Percentiles rank a stretch among this genome's conserved stretches.
These are phyloP conservation scores for Philonicus albiceps DNA, from an alignment of 2,888 invertebrate genomes.

Conservation along the genomic window DNA sequence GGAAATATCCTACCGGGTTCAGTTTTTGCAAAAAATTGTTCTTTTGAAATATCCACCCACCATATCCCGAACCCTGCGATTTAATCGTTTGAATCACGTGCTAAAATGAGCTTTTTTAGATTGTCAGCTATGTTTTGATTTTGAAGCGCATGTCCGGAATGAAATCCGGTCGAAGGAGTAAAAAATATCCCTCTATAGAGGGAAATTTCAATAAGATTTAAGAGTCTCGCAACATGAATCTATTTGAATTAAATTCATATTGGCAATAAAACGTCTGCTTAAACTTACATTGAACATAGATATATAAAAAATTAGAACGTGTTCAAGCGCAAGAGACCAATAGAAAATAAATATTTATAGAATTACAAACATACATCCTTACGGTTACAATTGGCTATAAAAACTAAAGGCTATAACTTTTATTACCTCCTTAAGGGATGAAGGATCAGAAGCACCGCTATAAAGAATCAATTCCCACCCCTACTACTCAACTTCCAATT, in stretches of 20 bases:
- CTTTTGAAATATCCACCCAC: neutral
- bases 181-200: neutral
- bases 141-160: neutral
- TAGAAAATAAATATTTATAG: neutral
- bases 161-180: neutral
- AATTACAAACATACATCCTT: neutral
- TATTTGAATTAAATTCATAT: neutral
- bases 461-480: neutral
- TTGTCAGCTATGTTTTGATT: neutral
- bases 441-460: neutral
- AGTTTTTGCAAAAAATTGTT: neutral
- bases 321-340: neutral
- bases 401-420: neutral
- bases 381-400: neutral
- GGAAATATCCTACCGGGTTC: neutral
- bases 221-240: neutral
- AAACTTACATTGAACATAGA: neutral
- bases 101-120: neutral
- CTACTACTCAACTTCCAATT: neutral
- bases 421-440: neutral
- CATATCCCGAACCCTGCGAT: neutral
- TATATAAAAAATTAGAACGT: no score
- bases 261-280: neutral
- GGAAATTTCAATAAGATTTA: neutral
- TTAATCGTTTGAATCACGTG: neutral